These are phyloP conservation scores for Euphonia xanthogaster DNA, from an alignment of 2,797 vertebrate genomes.

Conservation along the genomic window DNA sequence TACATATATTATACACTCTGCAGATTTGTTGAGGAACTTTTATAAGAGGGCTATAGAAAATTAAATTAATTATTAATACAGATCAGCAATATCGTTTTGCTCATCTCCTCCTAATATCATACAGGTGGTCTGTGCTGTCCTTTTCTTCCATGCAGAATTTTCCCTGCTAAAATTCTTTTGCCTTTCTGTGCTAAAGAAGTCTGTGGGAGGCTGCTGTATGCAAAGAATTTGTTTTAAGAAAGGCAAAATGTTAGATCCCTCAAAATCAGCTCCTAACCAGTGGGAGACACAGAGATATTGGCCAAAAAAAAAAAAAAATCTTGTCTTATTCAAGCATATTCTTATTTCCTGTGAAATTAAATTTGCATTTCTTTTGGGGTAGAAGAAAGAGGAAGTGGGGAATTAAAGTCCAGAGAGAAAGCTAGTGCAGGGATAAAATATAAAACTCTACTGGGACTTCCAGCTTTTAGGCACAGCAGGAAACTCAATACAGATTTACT, in stretches of 20 bases:
- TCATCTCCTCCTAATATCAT: background rate
- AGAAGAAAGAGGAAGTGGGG: conserved; percentile 28
- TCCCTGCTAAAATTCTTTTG: conserved; percentile 17
- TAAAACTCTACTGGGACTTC: conserved; percentile 57
- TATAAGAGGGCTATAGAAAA: conserved; percentile 27
- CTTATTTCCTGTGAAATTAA: conserved; percentile 57
- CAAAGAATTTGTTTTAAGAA: conserved; percentile 64
- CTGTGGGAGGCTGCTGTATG: conserved; percentile 44
- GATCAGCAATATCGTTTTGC: conserved; percentile 24
- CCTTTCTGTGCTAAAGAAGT: conserved; percentile 18
- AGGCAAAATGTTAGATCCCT: conserved; percentile 48
- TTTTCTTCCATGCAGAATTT: conserved; percentile 26
- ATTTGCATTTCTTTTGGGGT: conserved; percentile 56
- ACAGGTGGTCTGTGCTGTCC: background rate
- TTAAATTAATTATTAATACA: conserved; percentile 54
- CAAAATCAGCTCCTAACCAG: conserved; percentile 37
- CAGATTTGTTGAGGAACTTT: conserved; percentile 43
- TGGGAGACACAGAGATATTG: conserved; percentile 4
- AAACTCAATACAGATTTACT: conserved; percentile 66
- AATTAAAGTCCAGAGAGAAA: conserved; percentile 61
- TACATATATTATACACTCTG: background rate
- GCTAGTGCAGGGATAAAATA: conserved; percentile 34
- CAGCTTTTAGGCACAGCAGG: conserved; percentile 61
- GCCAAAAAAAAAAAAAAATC: background rate
- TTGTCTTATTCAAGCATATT: conserved; percentile 30